Conservation (phyloP, 2,888 invertebrate genomes). For the Ormyrus rosae region DNA sequence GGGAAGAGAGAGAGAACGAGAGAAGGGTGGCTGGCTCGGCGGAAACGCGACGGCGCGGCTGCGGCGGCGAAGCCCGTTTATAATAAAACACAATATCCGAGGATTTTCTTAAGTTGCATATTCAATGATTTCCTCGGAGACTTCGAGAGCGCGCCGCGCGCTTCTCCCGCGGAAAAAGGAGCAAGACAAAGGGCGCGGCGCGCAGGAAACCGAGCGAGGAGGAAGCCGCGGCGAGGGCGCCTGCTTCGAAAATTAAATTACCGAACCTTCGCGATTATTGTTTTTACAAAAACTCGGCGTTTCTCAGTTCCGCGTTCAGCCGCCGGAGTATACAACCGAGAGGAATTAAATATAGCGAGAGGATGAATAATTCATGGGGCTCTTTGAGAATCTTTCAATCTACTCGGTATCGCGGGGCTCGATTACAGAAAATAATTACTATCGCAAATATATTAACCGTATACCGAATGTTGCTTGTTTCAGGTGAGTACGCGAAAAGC, state of each 20-base stretch:
- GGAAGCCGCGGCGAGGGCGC: constrained; percentile 1
- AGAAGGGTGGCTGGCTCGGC: constrained; percentile 2
- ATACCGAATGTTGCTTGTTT: constrained; percentile 46
- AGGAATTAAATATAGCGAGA: too few species aligned
- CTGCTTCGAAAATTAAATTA: constrained; percentile 64
- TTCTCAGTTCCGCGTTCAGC: neutral
- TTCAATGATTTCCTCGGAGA: constrained; percentile 88
- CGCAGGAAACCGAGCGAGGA: constrained; percentile 5
- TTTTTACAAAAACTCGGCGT: constrained; percentile 44
- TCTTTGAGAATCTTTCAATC: too few species aligned
- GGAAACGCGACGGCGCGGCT: constrained; percentile 29
- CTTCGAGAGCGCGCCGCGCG: constrained; percentile 64
- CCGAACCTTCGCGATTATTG: constrained; percentile 37
- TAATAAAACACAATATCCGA: constrained; percentile 75
- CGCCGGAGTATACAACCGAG: too few species aligned
- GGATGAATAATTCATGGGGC: too few species aligned
- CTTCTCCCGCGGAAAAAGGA: constrained; percentile 18
- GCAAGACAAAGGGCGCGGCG: constrained; percentile 30
- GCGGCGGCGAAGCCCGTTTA: constrained; percentile 66
- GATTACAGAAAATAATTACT: too few species aligned
- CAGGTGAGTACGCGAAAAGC: constrained; percentile 59
- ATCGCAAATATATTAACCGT: too few species aligned
- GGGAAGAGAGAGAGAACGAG: neutral
- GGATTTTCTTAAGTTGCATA: constrained; percentile 81
- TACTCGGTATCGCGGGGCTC: too few species aligned